phyloP scores from a whole-genome alignment of 2,888 invertebrate species.

The Anorthoa munda region DNA sequence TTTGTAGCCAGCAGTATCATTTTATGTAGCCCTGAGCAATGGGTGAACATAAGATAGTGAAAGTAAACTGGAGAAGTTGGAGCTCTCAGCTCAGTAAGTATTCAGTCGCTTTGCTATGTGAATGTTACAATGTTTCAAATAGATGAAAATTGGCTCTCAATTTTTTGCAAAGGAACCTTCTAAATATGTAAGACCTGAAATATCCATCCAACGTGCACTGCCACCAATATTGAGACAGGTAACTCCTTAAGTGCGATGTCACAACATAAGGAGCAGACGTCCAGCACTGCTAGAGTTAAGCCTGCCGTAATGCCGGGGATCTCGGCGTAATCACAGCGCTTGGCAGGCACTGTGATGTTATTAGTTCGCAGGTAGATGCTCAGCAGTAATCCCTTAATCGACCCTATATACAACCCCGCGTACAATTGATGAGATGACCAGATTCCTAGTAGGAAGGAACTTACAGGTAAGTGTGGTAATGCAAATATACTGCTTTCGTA shows the following conservation, averaged over 20 bases:
- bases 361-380: conserved; percentile 38
- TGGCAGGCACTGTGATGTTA: conserved; percentile 28
- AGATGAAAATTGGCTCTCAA: not conserved
- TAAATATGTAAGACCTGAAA: too few species aligned
- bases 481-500: too few species aligned
- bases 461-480: too few species aligned
- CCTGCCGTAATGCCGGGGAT: conserved; percentile 36
- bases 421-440: conserved; percentile 19
- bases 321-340: conserved; percentile 41
- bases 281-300: conserved; percentile 29
- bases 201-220: not conserved
- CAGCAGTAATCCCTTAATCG: conserved; percentile 21
- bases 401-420: not conserved
- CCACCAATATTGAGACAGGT: not conserved
- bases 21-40: not conserved
- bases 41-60: not conserved
- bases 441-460: not conserved
- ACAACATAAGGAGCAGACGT: conserved; percentile 5
- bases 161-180: not conserved
- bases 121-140: conserved; percentile 4
- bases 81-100: not conserved
- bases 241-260: conserved; percentile 8
- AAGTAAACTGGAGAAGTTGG: conserved; percentile 6
- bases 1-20: not conserved
- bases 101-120: not conserved